phyloP scores from a whole-genome alignment of 2,888 invertebrate genomes.

The Tachystola acroxantha region DNA sequence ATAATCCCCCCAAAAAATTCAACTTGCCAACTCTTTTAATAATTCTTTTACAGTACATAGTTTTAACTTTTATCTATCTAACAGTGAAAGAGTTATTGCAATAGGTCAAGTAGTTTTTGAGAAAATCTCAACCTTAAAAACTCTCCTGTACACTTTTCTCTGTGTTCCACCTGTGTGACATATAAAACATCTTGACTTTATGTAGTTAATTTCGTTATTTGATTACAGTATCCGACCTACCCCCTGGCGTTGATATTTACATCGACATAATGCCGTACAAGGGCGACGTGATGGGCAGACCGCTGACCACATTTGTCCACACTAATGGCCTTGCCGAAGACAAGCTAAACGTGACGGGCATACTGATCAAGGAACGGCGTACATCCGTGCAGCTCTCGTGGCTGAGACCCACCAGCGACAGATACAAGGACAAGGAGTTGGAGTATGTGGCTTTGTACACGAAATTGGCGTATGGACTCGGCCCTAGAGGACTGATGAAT shows the following conservation, averaged over 20 bases:
- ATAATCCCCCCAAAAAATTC: too few relatives aligned
- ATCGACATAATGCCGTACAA: conserved; percentile 82
- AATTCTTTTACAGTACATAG: too few relatives aligned
- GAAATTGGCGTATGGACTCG: conserved; percentile 41
- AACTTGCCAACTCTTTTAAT: too few relatives aligned
- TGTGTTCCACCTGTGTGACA: too few relatives aligned
- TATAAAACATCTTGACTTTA: too few relatives aligned
- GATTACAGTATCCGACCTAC: conserved; percentile 70
- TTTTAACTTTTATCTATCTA: too few relatives aligned
- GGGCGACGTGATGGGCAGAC: conserved; percentile 75
- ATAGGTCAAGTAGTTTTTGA: too few relatives aligned
- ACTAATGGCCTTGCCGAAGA: conserved; percentile 75
- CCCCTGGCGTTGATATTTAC: conserved; percentile 64
- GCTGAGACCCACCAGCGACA: conserved; percentile 77
- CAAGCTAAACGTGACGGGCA: conserved; percentile 65
- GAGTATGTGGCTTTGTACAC: conserved; percentile 86
- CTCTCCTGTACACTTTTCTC: too few relatives aligned
- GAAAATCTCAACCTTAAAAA: too few relatives aligned
- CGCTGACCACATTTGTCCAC: conserved; percentile 56
- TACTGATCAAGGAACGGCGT: conserved; percentile 71
- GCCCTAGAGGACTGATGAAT: conserved; percentile 47
- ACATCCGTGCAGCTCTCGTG: conserved; percentile 83
- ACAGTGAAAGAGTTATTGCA: too few relatives aligned
- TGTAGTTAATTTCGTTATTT: too few relatives aligned
- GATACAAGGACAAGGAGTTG: conserved; percentile 58